Conservation (phyloP, 2,797 vertebrate species). For the Limosa lapponica region DNA sequence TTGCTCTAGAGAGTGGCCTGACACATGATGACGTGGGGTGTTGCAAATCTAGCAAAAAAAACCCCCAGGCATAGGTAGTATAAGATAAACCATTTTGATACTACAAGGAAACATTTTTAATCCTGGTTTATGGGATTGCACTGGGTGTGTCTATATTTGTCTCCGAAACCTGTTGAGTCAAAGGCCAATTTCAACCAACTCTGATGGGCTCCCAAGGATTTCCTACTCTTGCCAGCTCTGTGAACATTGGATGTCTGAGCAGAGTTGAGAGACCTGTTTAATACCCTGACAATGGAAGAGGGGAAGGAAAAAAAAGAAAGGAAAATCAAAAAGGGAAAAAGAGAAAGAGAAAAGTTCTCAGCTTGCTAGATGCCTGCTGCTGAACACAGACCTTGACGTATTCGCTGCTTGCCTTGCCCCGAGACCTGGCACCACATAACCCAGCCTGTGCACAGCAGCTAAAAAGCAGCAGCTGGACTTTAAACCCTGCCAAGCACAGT, state of each 20-base stretch:
- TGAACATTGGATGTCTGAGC: not conserved
- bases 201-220: not conserved
- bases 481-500: not conserved
- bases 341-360: not conserved
- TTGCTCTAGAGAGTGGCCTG: not conserved
- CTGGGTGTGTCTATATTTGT: not conserved
- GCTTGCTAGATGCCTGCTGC: not conserved
- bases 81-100: not conserved
- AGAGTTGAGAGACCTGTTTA: not conserved
- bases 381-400: rapidly evolving
- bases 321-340: not conserved
- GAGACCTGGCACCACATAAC: not conserved
- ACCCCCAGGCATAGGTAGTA: not conserved
- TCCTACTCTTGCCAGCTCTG: not conserved
- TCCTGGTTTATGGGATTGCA: not conserved
- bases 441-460: not conserved
- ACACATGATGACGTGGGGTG: not conserved
- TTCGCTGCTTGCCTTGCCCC: not conserved
- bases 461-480: not conserved
- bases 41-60: not conserved
- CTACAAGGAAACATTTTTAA: not conserved
- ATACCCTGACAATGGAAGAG: not conserved
- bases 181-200: not conserved
- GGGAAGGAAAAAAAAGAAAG: not conserved
- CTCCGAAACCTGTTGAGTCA: not conserved